phyloP scores from a whole-genome alignment of 2,888 invertebrate genomes.

The Caenorhabditis japonica region DNA sequence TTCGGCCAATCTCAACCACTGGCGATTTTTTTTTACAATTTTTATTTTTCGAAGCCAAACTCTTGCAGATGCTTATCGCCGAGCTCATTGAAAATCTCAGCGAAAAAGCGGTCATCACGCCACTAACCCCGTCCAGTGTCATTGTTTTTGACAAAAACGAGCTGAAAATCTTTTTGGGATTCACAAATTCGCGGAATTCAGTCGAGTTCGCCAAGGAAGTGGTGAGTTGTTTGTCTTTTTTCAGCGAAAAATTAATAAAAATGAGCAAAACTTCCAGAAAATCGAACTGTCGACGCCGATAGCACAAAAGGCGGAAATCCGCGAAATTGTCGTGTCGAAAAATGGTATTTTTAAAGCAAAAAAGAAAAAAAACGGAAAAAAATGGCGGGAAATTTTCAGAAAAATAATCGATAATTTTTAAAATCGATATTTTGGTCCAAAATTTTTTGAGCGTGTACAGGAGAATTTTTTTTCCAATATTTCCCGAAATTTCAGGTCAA shows the following conservation, averaged over 20 bases:
- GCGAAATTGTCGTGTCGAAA: conserved; percentile 25
- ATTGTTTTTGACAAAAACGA: conserved; percentile 37
- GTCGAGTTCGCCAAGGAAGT: conserved; percentile 43
- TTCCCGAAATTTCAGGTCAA: too few relatives aligned
- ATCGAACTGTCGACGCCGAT: conserved; percentile 21
- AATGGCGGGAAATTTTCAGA: too few relatives aligned
- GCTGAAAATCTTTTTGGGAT: conserved; percentile 29
- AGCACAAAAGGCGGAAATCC: conserved; percentile 15
- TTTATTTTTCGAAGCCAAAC: conserved; percentile 1
- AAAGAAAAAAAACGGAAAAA: too few relatives aligned
- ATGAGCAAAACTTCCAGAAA: conserved; percentile 1
- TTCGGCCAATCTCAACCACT: too few relatives aligned
- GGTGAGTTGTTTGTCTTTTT: conserved; percentile 11
- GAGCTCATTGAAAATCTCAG: conserved; percentile 21
- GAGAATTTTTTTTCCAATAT: too few relatives aligned
- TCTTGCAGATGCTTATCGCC: conserved; percentile 24
- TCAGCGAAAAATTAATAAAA: neutral
- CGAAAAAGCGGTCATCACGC: conserved; percentile 23
- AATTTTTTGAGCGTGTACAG: too few relatives aligned
- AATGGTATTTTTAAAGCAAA: too few relatives aligned
- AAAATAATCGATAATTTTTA: too few relatives aligned
- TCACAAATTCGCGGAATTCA: conserved; percentile 19
- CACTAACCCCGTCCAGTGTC: conserved; percentile 17
- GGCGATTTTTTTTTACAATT: conserved; percentile 1
- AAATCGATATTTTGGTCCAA: too few relatives aligned